These are phyloP conservation scores for Drosophila atroscutellata DNA, from an alignment of 2,888 invertebrate species.

Conservation along the genomic window DNA sequence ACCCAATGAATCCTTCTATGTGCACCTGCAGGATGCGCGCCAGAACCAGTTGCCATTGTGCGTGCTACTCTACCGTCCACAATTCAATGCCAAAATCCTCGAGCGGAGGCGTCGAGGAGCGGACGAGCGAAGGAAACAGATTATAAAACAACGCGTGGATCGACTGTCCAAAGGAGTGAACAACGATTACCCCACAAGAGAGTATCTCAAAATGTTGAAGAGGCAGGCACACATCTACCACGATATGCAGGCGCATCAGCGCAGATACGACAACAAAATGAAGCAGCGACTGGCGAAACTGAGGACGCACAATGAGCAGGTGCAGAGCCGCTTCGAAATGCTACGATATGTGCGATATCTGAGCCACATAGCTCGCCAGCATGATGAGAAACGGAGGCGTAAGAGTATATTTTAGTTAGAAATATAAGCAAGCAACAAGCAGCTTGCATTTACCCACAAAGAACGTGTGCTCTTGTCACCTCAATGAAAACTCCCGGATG, in stretches of 20 bases:
- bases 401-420: slow-evolving; percentile 42
- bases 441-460: slow-evolving; percentile 15
- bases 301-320: slow-evolving; percentile 29
- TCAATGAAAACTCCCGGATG: slow-evolving; percentile 1
- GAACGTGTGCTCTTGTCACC: slow-evolving; percentile 15
- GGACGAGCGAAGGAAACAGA: not conserved
- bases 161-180: not conserved
- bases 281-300: slow-evolving; percentile 9
- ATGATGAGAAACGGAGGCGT: slow-evolving; percentile 31
- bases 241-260: slow-evolving; percentile 38
- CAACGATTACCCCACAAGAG: not conserved
- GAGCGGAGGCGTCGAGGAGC: slow-evolving; percentile 13
- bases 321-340: slow-evolving; percentile 12
- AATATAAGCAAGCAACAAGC: not conserved
- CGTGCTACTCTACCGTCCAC: slow-evolving; percentile 5
- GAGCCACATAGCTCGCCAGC: slow-evolving; percentile 15
- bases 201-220: not conserved
- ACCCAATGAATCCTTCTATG: slow-evolving; percentile 24
- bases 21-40: slow-evolving; percentile 27
- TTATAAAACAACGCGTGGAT: not conserved
- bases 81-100: slow-evolving; percentile 1
- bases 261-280: not conserved
- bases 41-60: slow-evolving; percentile 16
- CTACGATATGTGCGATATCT: slow-evolving; percentile 31
- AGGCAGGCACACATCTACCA: not conserved